Conservation (phyloP, 2,113 vertebrate species). For the Pangasianodon hypophthalmus region DNA sequence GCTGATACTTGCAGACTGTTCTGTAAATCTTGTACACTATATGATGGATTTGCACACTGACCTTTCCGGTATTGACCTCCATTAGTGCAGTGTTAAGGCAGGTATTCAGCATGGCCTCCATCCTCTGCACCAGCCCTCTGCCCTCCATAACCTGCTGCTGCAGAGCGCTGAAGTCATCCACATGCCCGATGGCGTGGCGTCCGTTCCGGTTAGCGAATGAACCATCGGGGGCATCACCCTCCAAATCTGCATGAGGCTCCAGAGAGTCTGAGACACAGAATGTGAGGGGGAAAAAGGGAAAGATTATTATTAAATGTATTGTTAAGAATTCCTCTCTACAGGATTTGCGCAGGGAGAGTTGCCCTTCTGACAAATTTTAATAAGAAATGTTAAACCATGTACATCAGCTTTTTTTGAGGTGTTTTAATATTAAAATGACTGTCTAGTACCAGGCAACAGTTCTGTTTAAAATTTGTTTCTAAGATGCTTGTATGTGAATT, state of each 20-base stretch:
- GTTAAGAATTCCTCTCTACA: neutral
- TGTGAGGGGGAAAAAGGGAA: neutral
- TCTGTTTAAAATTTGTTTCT: neutral
- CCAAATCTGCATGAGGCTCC: conserved; percentile 73
- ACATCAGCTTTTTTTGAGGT: neutral
- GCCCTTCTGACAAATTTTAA: neutral
- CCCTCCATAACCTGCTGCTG: conserved; percentile 85
- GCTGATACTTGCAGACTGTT: neutral
- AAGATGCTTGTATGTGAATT: neutral
- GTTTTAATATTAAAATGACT: neutral
- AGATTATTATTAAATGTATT: neutral
- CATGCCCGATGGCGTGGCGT: conserved; percentile 76
- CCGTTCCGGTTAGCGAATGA: conserved; percentile 77
- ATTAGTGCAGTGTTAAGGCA: conserved; percentile 61
- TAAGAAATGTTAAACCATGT: neutral
- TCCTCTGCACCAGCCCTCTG: conserved; percentile 74
- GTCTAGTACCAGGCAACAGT: neutral
- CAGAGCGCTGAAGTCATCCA: conserved; percentile 84
- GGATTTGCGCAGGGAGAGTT: neutral
- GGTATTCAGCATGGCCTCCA: conserved; percentile 73
- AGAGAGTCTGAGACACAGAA: conserved; percentile 61
- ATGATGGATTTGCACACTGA: conserved; percentile 36
- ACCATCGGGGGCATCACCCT: conserved; percentile 70
- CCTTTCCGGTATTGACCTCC: conserved; percentile 60
- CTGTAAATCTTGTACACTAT: neutral